Evolutionary conservation across 2,113 vertebrate species (phyloP).

Genomic region (Nanorana parkeri): DNA sequence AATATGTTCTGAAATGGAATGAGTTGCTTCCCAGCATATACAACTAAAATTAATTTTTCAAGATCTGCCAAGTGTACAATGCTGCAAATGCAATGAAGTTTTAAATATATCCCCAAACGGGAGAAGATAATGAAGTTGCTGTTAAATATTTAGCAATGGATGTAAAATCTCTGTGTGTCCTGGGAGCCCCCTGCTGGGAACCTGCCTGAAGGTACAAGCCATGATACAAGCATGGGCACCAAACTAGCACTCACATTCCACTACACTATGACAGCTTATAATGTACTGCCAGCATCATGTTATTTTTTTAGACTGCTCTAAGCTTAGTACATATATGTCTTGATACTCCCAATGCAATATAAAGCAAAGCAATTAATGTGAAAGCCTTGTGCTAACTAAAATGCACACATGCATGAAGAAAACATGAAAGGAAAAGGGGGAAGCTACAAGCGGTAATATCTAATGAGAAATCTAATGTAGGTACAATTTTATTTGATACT

Average conservation of each 20-base stretch:
- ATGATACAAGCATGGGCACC: constrained; percentile 14
- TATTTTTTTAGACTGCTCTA: background rate
- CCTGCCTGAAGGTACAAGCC: constrained; percentile 43
- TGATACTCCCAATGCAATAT: background rate
- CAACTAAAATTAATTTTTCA: constrained; percentile 56
- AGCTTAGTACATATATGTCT: background rate
- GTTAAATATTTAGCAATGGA: constrained; percentile 56
- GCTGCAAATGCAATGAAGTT: constrained; percentile 56
- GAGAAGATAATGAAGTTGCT: constrained; percentile 57
- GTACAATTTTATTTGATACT: too few relatives aligned
- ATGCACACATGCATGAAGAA: background rate
- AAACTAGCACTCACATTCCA: background rate
- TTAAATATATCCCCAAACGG: constrained; percentile 57
- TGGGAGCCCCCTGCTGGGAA: constrained; percentile 68
- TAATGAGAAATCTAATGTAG: background rate
- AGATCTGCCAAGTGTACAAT: constrained; percentile 56
- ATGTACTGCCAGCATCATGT: background rate
- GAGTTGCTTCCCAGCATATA: constrained; percentile 52
- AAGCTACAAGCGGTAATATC: background rate
- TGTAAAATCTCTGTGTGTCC: constrained; percentile 60
- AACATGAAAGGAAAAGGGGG: background rate
- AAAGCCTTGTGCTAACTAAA: background rate
- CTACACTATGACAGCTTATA: background rate
- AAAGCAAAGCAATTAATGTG: background rate
- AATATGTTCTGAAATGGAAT: constrained; percentile 52